Evolutionary conservation across 2,113 vertebrate species (phyloP).

Genomic region (Crotalus tigris): DNA sequence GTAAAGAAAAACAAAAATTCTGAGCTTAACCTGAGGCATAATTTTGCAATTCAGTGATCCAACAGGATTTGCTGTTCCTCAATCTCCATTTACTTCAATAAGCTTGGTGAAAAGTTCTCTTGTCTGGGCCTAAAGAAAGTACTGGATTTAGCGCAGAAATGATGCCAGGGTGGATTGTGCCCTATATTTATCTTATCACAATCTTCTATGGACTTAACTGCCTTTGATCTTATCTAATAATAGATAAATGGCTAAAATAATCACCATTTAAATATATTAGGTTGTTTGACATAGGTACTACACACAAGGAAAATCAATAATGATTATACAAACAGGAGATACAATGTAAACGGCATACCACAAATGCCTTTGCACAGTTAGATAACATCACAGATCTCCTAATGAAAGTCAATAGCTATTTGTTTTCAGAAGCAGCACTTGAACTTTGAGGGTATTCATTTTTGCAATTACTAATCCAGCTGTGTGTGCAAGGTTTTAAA

Average conservation of each 20-base stretch:
- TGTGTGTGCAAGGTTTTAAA: conserved; percentile 45
- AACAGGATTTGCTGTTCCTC: neutral
- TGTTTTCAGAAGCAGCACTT: conserved; percentile 73
- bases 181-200: conserved; percentile 52
- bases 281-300: conserved; percentile 78
- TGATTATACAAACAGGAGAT: conserved; percentile 75
- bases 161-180: neutral
- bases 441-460: conserved; percentile 62
- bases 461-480: conserved; percentile 43
- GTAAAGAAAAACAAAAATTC: neutral
- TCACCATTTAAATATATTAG: conserved; percentile 80
- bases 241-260: conserved; percentile 75
- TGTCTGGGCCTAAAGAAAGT: neutral
- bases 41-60: neutral
- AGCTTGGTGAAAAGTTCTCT: neutral
- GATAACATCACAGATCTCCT: conserved; percentile 77
- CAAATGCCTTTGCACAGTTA: conserved; percentile 68
- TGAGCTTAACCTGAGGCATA: neutral
- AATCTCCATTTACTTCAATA: neutral
- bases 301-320: conserved; percentile 76
- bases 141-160: neutral
- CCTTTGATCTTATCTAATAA: conserved; percentile 78
- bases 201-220: conserved; percentile 61
- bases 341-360: conserved; percentile 75
- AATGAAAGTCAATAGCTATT: conserved; percentile 76